Evolutionary conservation across 1,140 invertebrate species (phyloP).

Genomic region (Teleogryllus occipitalis): DNA sequence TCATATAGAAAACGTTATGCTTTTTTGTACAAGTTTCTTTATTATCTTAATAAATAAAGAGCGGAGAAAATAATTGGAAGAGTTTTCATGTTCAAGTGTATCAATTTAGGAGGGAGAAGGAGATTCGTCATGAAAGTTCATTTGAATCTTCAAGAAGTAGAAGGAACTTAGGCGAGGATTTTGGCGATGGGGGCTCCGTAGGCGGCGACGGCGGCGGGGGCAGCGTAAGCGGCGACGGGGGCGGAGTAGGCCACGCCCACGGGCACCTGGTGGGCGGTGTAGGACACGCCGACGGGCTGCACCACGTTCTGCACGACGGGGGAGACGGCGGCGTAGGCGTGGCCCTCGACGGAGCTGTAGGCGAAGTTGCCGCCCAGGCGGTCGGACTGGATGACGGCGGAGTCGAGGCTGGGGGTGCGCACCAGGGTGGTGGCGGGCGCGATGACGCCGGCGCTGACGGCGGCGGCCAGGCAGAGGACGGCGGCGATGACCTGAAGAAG

Average conservation of each 20-base stretch:
- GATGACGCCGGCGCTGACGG: constrained; percentile 28
- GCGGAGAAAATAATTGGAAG: not conserved
- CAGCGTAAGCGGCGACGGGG: constrained; percentile 15
- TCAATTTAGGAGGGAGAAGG: not conserved
- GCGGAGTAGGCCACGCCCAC: constrained; percentile 19
- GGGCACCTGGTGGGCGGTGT: constrained; percentile 28
- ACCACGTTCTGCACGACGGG: constrained; percentile 38
- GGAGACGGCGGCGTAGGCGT: constrained; percentile 41
- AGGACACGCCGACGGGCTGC: constrained; percentile 33
- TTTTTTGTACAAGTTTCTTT: not conserved
- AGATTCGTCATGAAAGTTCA: not conserved
- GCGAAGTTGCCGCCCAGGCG: constrained; percentile 47
- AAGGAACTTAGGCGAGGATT: not conserved
- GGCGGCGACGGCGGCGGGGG: constrained; percentile 21
- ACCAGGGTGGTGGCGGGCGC: constrained; percentile 33
- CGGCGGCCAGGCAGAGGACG: constrained; percentile 21
- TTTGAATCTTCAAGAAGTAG: not conserved
- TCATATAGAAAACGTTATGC: too few relatives aligned
- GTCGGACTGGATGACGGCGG: constrained; percentile 43
- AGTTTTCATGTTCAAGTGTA: not conserved
- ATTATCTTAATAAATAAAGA: not conserved
- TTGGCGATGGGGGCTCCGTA: not conserved
- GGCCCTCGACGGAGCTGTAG: constrained; percentile 43
- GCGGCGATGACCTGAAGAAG: not conserved
- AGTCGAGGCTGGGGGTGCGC: constrained; percentile 41